Conservation (phyloP, 2,113 vertebrate species). For the Phasianus colchicus region DNA sequence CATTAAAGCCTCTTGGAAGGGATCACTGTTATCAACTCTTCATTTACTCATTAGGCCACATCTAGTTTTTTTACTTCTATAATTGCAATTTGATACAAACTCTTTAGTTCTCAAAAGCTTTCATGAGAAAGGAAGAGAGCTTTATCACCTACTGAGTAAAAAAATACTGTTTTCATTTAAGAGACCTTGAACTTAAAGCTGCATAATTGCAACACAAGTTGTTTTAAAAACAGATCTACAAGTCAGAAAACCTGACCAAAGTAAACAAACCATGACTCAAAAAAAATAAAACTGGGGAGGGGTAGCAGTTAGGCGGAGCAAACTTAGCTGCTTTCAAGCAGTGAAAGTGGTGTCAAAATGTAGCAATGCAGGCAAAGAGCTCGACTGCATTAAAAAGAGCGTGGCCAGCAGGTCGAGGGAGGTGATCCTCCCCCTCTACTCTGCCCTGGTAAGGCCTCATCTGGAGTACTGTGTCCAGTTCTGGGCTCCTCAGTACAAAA, state of each 20-base stretch:
- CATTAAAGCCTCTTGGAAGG: slow-evolving; percentile 50
- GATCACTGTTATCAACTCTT: slow-evolving; percentile 19
- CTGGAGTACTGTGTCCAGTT: too few species aligned
- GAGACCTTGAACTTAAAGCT: neutral
- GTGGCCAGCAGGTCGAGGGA: too few species aligned
- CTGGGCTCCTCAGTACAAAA: too few species aligned
- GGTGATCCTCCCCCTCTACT: too few species aligned
- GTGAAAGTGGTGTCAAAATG: accelerated
- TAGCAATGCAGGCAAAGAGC: neutral
- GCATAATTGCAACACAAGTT: neutral
- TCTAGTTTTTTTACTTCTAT: slow-evolving; percentile 14
- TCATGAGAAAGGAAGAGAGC: neutral
- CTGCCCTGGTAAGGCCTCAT: too few species aligned
- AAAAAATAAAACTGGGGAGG: neutral
- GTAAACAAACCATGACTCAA: neutral
- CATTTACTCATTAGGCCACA: slow-evolving; percentile 53
- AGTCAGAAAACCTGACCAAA: neutral
- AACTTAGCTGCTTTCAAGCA: accelerated
- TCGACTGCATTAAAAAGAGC: too few species aligned
- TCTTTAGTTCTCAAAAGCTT: neutral
- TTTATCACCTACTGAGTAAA: slow-evolving; percentile 4
- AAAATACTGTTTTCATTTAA: slow-evolving; percentile 7
- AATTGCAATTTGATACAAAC: slow-evolving; percentile 29
- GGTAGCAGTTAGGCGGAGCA: neutral
- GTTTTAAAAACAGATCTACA: neutral